phyloP scores from a whole-genome alignment of 2,888 invertebrate species.

The Ceratothoa steindachneri region DNA sequence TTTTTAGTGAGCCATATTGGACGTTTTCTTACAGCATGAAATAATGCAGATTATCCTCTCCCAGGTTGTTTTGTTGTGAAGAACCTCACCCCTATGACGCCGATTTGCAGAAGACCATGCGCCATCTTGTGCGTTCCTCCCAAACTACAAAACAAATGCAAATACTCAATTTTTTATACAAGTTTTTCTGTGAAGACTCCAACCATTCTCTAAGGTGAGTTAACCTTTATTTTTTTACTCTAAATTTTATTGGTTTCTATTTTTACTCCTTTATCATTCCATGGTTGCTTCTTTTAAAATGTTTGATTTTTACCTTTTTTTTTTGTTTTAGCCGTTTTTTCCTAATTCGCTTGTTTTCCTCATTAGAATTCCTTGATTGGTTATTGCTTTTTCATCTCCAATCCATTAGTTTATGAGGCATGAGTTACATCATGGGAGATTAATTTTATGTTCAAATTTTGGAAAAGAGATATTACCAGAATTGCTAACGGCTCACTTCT shows the following conservation, averaged over 20 bases:
- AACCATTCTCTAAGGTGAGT: neutral
- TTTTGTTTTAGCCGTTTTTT: neutral
- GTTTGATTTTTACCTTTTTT: neutral
- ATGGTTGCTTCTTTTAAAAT: neutral
- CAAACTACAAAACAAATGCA: conserved; percentile 19
- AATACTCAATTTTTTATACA: conserved; percentile 12
- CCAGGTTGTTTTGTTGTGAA: conserved; percentile 37
- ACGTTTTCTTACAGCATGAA: too few species aligned
- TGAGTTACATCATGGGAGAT: too few species aligned
- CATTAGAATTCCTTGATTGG: too few species aligned
- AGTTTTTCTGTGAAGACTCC: neutral
- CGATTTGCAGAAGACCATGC: conserved; percentile 16
- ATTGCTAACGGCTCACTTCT: too few species aligned
- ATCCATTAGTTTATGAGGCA: too few species aligned
- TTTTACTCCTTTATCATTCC: too few species aligned
- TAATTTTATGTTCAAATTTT: too few species aligned
- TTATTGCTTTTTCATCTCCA: too few species aligned
- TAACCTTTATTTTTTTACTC: neutral
- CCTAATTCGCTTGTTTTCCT: too few species aligned
- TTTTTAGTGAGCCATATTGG: too few species aligned
- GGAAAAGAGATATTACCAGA: too few species aligned
- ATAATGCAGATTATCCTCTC: too few species aligned
- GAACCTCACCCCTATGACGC: conserved; percentile 35
- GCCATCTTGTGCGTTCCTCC: conserved; percentile 19
- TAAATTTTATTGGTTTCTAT: neutral